Base-by-base conservation (phyloP, 2,797 vertebrate genomes). In the Tragopan temminckii region DNA sequence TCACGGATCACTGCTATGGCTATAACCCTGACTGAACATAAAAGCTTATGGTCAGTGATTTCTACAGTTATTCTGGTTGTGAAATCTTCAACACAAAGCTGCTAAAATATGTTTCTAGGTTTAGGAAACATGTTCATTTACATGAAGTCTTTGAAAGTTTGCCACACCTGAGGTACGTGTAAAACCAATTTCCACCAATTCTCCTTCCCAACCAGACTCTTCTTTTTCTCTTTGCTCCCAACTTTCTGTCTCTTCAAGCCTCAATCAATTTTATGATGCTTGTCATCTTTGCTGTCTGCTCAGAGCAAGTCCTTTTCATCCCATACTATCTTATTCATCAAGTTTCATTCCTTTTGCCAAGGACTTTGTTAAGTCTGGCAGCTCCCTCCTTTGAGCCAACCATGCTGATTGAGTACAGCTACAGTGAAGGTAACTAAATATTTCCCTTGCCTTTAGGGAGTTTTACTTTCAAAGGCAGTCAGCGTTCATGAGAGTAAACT, bases 261-360 rank as follows among this genome's bases (percentile, higher is more conserved):
- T 77, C 57, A 82, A 68, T 79, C 52, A 81, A n/a, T 80, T 77
- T 74, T 75, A 67, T 77, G 33, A 80, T 94, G 68, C 33, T 89
- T 72, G 71, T 90, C 64, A 67, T 82, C 75, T 89, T 53, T 74
- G 43, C 33, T 5, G 4, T 29, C 64, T 80, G 57, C 84, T 90
- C 75, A 74, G 64, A 85, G 24, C 36, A 82, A 70, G 45, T 13
- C 27, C 11, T 93, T 86, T 85, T 85, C 78, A 85, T 70, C 27
- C 29, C 31, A 15, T 63, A 3, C 70, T 59, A 6, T 20, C 33
- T 76, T 23, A 23, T 72, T 76, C 12, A 1, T 35, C 63, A 63
- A 43, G 31, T 79, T 71, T 70, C 42, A 45, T 53, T 74, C 53
- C 43, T 62, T 77, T 88, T 77, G 57, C 74, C 67, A 85, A 74